Conservation (phyloP, 1,140 invertebrate species). For the Drosophila auraria region DNA sequence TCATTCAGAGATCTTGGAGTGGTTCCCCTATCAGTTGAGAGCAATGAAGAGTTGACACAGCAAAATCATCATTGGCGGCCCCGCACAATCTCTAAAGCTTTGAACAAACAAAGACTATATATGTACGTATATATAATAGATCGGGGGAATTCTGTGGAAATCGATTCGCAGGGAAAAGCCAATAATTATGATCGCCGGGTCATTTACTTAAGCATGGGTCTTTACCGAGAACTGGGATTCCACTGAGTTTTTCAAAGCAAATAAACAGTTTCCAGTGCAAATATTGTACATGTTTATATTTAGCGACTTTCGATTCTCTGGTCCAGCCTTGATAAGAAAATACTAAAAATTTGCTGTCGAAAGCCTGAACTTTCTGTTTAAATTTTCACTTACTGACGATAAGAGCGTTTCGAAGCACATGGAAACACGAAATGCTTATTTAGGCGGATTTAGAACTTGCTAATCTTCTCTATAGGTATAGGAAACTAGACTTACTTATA, state of each 20-base stretch:
- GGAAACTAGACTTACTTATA: not conserved
- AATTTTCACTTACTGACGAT: conserved; percentile 47
- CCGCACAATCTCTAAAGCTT: conserved; percentile 15
- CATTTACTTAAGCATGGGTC: not conserved
- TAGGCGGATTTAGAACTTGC: conserved; percentile 38
- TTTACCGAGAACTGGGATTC: conserved; percentile 20
- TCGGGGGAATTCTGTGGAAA: conserved; percentile 40
- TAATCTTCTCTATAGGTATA: conserved; percentile 30
- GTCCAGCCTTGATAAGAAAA: conserved; percentile 46
- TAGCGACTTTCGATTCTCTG: conserved; percentile 33
- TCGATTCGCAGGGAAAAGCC: conserved; percentile 18
- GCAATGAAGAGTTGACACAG: conserved; percentile 43
- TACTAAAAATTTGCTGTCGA: conserved; percentile 30
- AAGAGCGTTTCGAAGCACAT: conserved; percentile 36
- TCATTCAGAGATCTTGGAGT: conserved; percentile 53
- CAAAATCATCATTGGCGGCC: conserved; percentile 28
- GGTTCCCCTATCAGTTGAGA: conserved; percentile 49
- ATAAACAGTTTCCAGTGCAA: conserved; percentile 14
- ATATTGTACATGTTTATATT: conserved; percentile 20
- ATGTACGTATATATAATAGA: not conserved
- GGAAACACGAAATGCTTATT: conserved; percentile 44
- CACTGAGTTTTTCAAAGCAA: not conserved
- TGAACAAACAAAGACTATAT: conserved; percentile 14
- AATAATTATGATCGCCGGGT: conserved; percentile 8
- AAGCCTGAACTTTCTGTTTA: conserved; percentile 30